Evolutionary conservation across 37 sponge, comb jelly and placozoan species (phyloP), one percentile per base, ranked within the genome.

Genomic region (Aphrocallistes beatrix): DNA sequence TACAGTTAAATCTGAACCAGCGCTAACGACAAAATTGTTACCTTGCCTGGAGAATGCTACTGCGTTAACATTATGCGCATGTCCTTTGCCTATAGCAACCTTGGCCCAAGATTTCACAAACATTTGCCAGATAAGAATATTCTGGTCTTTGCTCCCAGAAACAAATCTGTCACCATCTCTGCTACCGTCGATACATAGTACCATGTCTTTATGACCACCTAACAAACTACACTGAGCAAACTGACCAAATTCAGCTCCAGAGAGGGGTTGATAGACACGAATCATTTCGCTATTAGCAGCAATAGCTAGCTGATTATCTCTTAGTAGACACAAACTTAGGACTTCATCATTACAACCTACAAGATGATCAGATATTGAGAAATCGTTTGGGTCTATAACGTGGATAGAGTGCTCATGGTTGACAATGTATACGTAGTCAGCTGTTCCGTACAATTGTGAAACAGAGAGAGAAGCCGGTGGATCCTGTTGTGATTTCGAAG

Each of bases 41-140:
- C 91, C 93, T 38, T 90, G 36, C 50, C 89, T 94, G 37, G 93
- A 88, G 0, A 90, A 83, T 0, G 90, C 91, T 16, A 96, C 94
- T 23, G 94, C 89, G 42, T 90, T 91, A 21, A 96, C 92, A 51
- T 89, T 60, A 39, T 88, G 88, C 36, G 94, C 92, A 89, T 96
- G 97, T 38, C 97, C 97, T 40, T 51, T 38, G 25, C 94, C 97
- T 36, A 90, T 83, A 32, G 85, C 97, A 25, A 60, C 75, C n/a
- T 60, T 60, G 28, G 75, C 75, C 75, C 75, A 60, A 60, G 28
- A 25, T 19, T 60, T 28, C 6, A 8, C 75, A 32, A 60, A 25
- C 75, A 60, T 60, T 60, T 60, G 75, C 75, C 75, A 60, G 21
- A 60, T 60, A 60, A 60, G 21, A 60, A 60, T 60, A 6, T 21